phyloP scores from a whole-genome alignment of 2,113 vertebrate species.

The Catharus bicknelli region DNA sequence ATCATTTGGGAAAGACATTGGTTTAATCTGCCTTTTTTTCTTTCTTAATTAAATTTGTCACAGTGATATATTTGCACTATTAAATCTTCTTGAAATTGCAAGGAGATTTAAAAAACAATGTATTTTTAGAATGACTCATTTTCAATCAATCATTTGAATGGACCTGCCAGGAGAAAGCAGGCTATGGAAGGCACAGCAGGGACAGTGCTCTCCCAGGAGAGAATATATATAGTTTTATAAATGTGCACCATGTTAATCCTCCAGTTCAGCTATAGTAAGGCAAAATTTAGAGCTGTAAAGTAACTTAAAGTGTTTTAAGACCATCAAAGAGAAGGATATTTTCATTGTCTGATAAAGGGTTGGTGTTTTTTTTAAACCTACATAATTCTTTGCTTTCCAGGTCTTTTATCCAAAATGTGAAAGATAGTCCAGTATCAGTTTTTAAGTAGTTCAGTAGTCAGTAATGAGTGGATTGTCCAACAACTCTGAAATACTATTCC shows the following conservation, averaged over 20 bases:
- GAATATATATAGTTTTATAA: neutral
- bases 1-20: neutral
- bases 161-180: neutral
- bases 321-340: neutral
- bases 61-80: constrained; percentile 2
- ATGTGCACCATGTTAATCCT: neutral
- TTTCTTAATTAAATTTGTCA: constrained; percentile 34
- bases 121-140: constrained; percentile 35
- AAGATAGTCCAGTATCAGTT: neutral
- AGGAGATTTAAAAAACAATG: neutral
- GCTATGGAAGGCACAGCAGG: neutral
- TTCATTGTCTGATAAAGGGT: neutral
- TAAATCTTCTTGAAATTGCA: constrained; percentile 16
- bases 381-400: neutral
- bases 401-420: neutral
- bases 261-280: neutral
- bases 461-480: neutral
- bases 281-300: neutral
- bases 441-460: neutral
- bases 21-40: neutral
- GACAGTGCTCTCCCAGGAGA: neutral
- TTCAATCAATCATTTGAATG: neutral
- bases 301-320: neutral
- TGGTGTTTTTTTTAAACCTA: neutral
- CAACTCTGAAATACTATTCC: neutral